These are phyloP conservation scores for Hydropsyche tenuis DNA, from an alignment of 1,140 invertebrate genomes.

Conservation along the genomic window DNA sequence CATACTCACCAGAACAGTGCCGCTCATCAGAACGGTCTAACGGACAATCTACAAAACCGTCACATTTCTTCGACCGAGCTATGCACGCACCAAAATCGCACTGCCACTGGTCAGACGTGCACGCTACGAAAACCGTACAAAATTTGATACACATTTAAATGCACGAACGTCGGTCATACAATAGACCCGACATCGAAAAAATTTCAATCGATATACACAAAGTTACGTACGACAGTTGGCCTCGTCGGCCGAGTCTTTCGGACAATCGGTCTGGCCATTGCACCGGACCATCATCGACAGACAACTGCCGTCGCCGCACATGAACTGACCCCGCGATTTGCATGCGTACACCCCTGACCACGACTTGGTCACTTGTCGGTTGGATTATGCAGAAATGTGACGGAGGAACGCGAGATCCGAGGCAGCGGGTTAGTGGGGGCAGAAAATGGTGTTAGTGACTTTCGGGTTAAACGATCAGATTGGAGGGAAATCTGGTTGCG, in stretches of 20 bases:
- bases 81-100: constrained; percentile 71
- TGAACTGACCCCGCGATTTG: constrained; percentile 55
- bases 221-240: constrained; percentile 64
- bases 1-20: constrained; percentile 69
- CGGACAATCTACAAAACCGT: constrained; percentile 72
- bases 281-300: constrained; percentile 71
- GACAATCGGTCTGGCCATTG: constrained; percentile 64
- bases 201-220: too few relatives aligned
- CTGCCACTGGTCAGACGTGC: constrained; percentile 66
- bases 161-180: too few relatives aligned
- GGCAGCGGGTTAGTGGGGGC: not conserved
- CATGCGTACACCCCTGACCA: constrained; percentile 58
- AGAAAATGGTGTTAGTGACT: not conserved
- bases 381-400: not conserved
- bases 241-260: constrained; percentile 65
- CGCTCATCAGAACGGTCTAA: constrained; percentile 74
- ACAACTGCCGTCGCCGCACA: constrained; percentile 72
- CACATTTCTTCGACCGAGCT: constrained; percentile 65
- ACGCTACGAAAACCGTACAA: constrained; percentile 56
- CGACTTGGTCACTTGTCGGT: constrained; percentile 30
- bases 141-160: too few relatives aligned
- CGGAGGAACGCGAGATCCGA: not conserved
- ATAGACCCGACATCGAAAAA: too few relatives aligned
- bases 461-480: too few relatives aligned
- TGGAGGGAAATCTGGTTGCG: too few relatives aligned